Percentiles rank a stretch among this genome's conserved stretches.
phyloP scores from a whole-genome alignment of 2,888 invertebrate genomes.

The Cyaniris semiargus region DNA sequence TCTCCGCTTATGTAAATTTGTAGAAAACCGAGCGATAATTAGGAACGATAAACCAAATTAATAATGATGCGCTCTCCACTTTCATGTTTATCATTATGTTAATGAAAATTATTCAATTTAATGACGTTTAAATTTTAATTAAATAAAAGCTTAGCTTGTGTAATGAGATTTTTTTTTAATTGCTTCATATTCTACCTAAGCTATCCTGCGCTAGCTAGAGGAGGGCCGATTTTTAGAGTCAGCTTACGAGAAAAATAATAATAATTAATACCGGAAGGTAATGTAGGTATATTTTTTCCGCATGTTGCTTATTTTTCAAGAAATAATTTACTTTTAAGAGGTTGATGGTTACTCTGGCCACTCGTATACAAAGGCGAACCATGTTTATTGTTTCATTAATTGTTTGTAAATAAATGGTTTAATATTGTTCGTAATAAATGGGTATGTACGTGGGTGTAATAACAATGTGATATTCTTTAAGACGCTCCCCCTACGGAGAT shows the following conservation, averaged over 20 bases:
- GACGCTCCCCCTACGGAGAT: too few species aligned
- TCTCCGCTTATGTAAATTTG: constrained; percentile 8
- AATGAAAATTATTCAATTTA: constrained; percentile 8
- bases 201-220: neutral
- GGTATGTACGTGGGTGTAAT: too few species aligned
- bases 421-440: too few species aligned
- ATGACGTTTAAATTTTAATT: neutral
- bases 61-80: neutral
- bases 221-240: neutral
- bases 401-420: too few species aligned
- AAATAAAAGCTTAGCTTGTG: neutral
- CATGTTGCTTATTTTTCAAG: neutral
- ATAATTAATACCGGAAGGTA: too few species aligned
- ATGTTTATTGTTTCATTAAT: too few species aligned
- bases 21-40: constrained; percentile 7
- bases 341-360: too few species aligned
- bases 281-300: neutral
- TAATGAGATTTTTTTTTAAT: neutral
- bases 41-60: constrained; percentile 21
- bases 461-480: too few species aligned
- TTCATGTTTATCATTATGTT: constrained; percentile 15
- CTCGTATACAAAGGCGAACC: too few species aligned
- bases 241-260: neutral
- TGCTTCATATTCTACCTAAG: neutral
- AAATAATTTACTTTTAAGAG: too few species aligned